Evolutionary conservation across 1,140 invertebrate species (phyloP), one percentile per base, ranked within the genome.

Genomic region (Mamestra configurata): DNA sequence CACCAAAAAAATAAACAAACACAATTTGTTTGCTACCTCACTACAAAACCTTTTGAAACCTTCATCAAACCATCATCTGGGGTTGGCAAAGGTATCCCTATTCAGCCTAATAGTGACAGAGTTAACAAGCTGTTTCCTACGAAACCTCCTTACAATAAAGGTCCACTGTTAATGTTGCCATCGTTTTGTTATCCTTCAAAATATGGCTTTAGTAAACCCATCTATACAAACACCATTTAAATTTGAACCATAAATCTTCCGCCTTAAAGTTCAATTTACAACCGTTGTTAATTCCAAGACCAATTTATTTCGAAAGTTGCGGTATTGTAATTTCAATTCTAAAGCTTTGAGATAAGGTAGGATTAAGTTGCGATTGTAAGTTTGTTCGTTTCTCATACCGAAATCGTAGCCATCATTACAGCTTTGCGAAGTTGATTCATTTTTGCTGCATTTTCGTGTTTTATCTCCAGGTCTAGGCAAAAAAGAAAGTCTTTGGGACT

Each of bases 151-250:
- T 76, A 46, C 59, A 64, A 51, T 76, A 76, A 75, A 76, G 55
- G 73, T 64, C 24, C 57, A 76, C 40, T 55, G 20, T 76, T 76
- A 76, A 64, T 76, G 57, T 46, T 43, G 20, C 57, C 55, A 76
- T 76, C 73, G 64, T 64, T 76, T 64, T 76, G 73, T 76, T 76
- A 76, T 64, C 55, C 57, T 49, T 64, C 73, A 64, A 76, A 76
- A 76, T 76, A 76, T 64, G 24, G 43, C 73, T 20, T 24, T 59
- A 20, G 40, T 59, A 57, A 75, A 35, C 53, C 37, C 37, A 46
- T 75, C 35, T 31, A 64, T 22, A 22, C 13, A 31, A 3, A 24
- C 37, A 40, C 8, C 22, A 64, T 8, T 27, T 43, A 49, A 76
- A 18, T 46, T 3, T 43, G 15, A 43, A 76, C 73, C 40, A 27